Conservation (phyloP, 2,113 vertebrate species). For the Pituophis catenifer region DNA sequence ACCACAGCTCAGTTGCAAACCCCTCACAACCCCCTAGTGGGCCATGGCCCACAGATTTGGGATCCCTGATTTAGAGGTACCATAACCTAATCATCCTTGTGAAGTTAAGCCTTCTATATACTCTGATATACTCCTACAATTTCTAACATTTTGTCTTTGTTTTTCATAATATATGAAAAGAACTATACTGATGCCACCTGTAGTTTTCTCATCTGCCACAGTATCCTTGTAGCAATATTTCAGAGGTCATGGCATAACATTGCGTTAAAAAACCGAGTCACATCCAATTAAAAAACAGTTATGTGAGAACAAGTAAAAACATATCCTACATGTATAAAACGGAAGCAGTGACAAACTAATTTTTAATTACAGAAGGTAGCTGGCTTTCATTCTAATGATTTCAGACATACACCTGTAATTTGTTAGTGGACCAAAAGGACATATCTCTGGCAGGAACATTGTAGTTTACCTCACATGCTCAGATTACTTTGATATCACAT, state of each 20-base stretch:
- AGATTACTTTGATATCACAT: too few relatives aligned
- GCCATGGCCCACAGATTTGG: too few relatives aligned
- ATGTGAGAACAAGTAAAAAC: not conserved
- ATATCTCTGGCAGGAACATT: too few relatives aligned
- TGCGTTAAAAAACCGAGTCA: not conserved
- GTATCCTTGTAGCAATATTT: not conserved
- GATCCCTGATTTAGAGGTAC: not conserved
- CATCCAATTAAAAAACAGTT: not conserved
- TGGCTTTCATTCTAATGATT: not conserved
- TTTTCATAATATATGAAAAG: not conserved
- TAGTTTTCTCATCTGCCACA: not conserved
- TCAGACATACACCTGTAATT: not conserved
- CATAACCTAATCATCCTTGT: not conserved
- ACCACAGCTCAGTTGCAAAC: too few relatives aligned
- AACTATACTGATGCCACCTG: conserved; percentile 1
- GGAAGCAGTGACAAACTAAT: not conserved
- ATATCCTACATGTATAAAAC: not conserved
- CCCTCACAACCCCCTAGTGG: too few relatives aligned
- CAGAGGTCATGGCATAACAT: not conserved
- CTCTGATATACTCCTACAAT: not conserved
- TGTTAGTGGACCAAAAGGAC: not conserved
- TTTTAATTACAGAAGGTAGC: not conserved
- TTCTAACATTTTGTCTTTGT: not conserved
- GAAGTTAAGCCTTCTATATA: not conserved
- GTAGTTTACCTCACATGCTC: too few relatives aligned